phyloP scores from a whole-genome alignment of 2,113 vertebrate genomes.

The Marmota flaviventris region DNA sequence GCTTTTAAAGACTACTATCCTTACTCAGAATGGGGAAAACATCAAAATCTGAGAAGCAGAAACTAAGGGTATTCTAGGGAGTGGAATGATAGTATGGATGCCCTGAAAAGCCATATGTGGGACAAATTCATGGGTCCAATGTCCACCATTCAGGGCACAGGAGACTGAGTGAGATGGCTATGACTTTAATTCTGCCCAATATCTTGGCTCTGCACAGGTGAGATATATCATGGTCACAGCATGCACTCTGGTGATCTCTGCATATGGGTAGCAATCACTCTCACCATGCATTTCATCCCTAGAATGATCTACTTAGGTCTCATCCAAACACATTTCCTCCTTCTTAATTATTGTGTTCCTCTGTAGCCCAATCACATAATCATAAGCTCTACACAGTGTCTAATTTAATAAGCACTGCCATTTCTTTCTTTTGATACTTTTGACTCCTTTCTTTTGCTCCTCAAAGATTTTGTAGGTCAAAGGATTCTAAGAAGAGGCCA shows the following conservation, averaged over 20 bases:
- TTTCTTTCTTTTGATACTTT: not conserved
- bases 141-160: accelerated
- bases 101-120: not conserved
- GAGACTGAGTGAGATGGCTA: not conserved
- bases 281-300: not conserved
- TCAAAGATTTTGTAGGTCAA: not conserved
- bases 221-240: not conserved
- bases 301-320: not conserved
- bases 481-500: not conserved
- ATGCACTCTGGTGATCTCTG: no score
- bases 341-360: not conserved
- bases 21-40: not conserved
- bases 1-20: not conserved
- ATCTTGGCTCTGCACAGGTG: not conserved
- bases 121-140: not conserved
- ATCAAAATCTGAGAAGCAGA: not conserved
- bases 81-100: not conserved
- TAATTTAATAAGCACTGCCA: accelerated
- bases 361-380: not conserved
- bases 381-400: accelerated
- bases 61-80: not conserved
- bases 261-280: not conserved
- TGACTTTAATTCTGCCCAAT: not conserved
- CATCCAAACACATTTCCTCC: not conserved
- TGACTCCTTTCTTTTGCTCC: not conserved